phyloP scores from a whole-genome alignment of 2,113 vertebrate genomes.

The Colaptes auratus region DNA sequence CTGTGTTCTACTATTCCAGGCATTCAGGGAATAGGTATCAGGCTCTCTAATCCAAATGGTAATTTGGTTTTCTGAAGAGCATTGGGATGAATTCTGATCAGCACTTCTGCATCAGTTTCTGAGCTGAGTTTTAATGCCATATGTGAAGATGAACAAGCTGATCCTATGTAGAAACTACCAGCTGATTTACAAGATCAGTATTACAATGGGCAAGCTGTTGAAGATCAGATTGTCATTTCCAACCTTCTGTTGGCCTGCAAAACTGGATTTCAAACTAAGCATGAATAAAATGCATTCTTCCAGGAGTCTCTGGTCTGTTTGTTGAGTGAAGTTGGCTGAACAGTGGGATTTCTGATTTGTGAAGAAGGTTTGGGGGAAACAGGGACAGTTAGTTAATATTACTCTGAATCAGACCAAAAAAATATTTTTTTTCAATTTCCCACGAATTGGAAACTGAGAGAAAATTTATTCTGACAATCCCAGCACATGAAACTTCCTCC shows the following conservation, averaged over 20 bases:
- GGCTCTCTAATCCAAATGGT: constrained; percentile 10
- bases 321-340: not conserved
- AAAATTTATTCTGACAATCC: not conserved
- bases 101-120: not conserved
- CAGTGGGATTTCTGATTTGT: not conserved
- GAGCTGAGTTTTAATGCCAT: not conserved
- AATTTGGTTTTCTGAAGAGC: constrained; percentile 20
- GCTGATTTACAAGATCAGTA: not conserved
- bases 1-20: not conserved
- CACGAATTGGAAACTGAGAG: not conserved
- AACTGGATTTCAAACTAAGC: not conserved
- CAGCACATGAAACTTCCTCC: not conserved
- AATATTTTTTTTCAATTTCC: not conserved
- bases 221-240: not conserved
- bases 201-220: not conserved
- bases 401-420: not conserved
- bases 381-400: not conserved
- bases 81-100: not conserved
- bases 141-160: not conserved
- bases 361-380: not conserved
- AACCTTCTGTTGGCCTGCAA: not conserved
- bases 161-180: not conserved
- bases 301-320: not conserved
- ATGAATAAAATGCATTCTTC: not conserved
- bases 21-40: not conserved